A percentile compares a stretch with the other conserved stretches of the same genome.
phyloP scores from a whole-genome alignment of 2,797 vertebrate species.

The Poecile montanus region DNA sequence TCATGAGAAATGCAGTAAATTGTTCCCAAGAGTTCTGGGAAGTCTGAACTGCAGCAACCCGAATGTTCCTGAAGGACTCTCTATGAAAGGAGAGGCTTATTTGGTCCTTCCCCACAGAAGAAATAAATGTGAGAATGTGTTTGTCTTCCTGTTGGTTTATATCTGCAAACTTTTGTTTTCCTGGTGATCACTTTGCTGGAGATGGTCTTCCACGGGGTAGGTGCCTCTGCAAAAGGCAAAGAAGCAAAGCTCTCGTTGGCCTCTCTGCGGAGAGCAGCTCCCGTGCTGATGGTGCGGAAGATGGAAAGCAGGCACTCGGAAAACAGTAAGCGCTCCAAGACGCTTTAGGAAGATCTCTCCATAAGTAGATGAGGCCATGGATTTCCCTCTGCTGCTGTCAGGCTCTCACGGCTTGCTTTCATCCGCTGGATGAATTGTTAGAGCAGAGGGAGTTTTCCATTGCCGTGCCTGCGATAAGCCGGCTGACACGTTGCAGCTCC shows the following conservation, averaged over 20 bases:
- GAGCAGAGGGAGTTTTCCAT: slow-evolving; percentile 39
- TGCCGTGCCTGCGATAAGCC: not conserved
- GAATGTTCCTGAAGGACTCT: not conserved
- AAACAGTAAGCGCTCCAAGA: not conserved
- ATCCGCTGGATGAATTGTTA: not conserved
- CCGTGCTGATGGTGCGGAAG: not conserved
- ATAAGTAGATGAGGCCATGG: slow-evolving; percentile 15
- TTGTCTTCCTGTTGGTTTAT: not conserved
- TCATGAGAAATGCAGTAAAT: slow-evolving; percentile 63
- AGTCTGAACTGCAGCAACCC: not conserved
- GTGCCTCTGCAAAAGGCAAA: not conserved
- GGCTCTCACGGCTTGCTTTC: not conserved
- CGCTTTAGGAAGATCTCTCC: not conserved
- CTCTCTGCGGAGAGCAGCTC: not conserved
- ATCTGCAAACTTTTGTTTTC: not conserved
- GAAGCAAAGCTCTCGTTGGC: not conserved
- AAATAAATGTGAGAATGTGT: not conserved
- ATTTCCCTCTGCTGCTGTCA: slow-evolving; percentile 43
- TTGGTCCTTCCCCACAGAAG: not conserved
- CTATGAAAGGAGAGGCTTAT: not conserved
- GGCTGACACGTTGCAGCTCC: slow-evolving; percentile 36
- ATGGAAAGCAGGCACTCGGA: not conserved
- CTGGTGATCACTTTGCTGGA: not conserved
- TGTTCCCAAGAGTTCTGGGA: slow-evolving; percentile 49
- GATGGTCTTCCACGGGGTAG: not conserved